These are phyloP conservation scores for Chironomus riparius DNA, from an alignment of 2,888 invertebrate genomes.

Conservation along the genomic window DNA sequence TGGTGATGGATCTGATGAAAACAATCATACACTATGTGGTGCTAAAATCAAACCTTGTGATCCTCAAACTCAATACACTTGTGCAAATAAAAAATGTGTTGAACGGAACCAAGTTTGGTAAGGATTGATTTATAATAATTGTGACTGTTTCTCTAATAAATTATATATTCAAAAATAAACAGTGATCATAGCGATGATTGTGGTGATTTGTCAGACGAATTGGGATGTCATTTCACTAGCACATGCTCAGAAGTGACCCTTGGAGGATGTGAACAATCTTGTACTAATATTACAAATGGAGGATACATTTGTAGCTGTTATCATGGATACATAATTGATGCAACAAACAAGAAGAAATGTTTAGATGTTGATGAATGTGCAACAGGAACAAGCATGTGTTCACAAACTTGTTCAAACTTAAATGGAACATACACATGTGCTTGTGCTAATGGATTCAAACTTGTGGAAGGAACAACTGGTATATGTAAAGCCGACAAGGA, in stretches of 20 bases:
- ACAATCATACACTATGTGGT: slow-evolving; percentile 83
- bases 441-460: slow-evolving; percentile 72
- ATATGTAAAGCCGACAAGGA: slow-evolving; percentile 66
- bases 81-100: slow-evolving; percentile 80
- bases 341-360: slow-evolving; percentile 72
- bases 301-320: slow-evolving; percentile 90
- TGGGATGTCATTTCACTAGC: slow-evolving; percentile 71
- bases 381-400: slow-evolving; percentile 76
- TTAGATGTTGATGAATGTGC: slow-evolving; percentile 85
- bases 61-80: slow-evolving; percentile 70
- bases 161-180: neutral
- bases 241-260: slow-evolving; percentile 48
- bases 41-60: slow-evolving; percentile 68
- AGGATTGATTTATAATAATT: neutral
- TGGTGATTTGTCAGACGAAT: slow-evolving; percentile 81
- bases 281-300: slow-evolving; percentile 70
- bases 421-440: slow-evolving; percentile 84
- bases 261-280: slow-evolving; percentile 89
- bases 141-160: neutral
- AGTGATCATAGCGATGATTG: slow-evolving; percentile 85
- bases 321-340: slow-evolving; percentile 73
- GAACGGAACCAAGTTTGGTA: slow-evolving; percentile 58
- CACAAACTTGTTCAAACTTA: slow-evolving; percentile 84
- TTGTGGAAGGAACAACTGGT: slow-evolving; percentile 68
- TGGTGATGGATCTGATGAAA: slow-evolving; percentile 91